A percentile compares a stretch with the other conserved stretches of the same genome.
These are phyloP conservation scores for Drosophila baimaii DNA, from an alignment of 1,140 invertebrate species.

Conservation along the genomic window DNA sequence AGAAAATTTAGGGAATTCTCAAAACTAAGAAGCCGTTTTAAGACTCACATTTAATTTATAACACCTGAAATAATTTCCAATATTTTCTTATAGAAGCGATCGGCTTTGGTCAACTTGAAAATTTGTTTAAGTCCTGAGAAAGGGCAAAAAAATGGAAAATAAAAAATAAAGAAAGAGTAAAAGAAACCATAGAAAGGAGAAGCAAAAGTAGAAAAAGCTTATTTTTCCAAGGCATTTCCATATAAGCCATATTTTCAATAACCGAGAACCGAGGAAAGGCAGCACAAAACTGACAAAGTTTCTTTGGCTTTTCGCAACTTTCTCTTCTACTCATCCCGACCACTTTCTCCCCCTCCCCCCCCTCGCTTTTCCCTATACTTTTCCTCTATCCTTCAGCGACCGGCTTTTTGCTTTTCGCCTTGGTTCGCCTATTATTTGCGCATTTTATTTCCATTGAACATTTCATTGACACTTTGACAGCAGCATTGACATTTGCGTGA, in stretches of 20 bases:
- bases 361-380: not conserved
- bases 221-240: slow-evolving; percentile 62
- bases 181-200: slow-evolving; percentile 7
- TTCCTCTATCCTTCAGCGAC: not conserved
- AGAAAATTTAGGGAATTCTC: no score
- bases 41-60: no score
- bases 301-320: slow-evolving; percentile 47
- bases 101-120: not conserved
- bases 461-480: slow-evolving; percentile 79
- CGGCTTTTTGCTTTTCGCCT: slow-evolving; percentile 24
- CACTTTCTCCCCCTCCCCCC: slow-evolving; percentile 18
- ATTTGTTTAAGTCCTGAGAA: not conserved
- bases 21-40: no score
- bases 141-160: not conserved
- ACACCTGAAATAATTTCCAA: no score
- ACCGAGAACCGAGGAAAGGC: slow-evolving; percentile 37
- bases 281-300: slow-evolving; percentile 57
- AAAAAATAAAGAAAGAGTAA: slow-evolving; percentile 3
- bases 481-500: slow-evolving; percentile 79
- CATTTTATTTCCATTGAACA: slow-evolving; percentile 81
- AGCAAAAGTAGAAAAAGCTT: slow-evolving; percentile 13
- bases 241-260: slow-evolving; percentile 80
- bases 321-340: slow-evolving; percentile 23
- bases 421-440: slow-evolving; percentile 50
- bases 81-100: not conserved